Conservation (phyloP, 2,797 vertebrate genomes). For the Trachops cirrhosus region DNA sequence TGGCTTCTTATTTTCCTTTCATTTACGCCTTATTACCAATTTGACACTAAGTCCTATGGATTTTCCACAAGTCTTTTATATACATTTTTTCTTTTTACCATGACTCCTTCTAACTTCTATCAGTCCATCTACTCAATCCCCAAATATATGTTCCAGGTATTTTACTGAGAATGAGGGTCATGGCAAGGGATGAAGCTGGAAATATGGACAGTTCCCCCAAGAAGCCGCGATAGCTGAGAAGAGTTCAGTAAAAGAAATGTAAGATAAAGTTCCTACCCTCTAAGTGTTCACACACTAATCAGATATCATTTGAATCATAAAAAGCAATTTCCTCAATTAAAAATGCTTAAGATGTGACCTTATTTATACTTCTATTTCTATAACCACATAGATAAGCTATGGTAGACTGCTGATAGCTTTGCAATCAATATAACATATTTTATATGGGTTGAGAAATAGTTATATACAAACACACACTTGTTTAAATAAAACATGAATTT, state of each 20-base stretch:
- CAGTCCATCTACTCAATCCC: neutral
- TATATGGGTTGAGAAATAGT: neutral
- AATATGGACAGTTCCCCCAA: neutral
- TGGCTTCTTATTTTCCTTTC: neutral
- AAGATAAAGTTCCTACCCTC: neutral
- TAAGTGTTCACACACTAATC: neutral
- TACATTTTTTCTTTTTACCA: neutral
- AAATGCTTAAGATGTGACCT: neutral
- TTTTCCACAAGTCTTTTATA: neutral
- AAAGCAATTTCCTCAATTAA: neutral
- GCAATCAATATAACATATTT: neutral
- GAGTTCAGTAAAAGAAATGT: neutral
- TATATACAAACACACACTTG: neutral
- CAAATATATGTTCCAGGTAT: neutral
- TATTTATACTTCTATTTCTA: neutral
- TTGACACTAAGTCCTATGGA: neutral
- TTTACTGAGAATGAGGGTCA: neutral
- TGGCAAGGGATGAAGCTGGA: neutral
- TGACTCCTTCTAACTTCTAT: neutral
- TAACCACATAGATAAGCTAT: neutral
- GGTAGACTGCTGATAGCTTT: neutral
- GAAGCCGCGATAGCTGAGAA: neutral
- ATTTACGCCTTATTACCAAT: neutral
- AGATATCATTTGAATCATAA: neutral
- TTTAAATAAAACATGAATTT: slow-evolving; percentile 17